Percentiles rank a stretch among this genome's conserved stretches.
These are phyloP conservation scores for Typhlichthys eigenmanni DNA, from an alignment of 2,797 vertebrate genomes.

Conservation along the genomic window DNA sequence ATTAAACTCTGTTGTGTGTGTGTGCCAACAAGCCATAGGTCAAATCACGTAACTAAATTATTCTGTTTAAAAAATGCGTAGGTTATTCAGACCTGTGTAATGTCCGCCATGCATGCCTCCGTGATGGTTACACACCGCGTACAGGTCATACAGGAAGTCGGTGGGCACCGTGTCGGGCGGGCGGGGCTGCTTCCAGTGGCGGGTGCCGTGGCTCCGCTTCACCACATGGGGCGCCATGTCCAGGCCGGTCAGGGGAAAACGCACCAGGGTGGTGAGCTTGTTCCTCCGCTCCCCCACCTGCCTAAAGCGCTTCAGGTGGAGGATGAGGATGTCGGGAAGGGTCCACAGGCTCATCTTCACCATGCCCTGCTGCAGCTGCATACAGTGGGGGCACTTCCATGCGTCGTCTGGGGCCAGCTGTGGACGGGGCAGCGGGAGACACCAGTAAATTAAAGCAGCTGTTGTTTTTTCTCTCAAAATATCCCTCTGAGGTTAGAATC, in stretches of 20 bases:
- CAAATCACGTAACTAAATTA: too few species aligned
- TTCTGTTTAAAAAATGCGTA: too few species aligned
- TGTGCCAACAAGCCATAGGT: too few species aligned
- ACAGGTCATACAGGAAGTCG: slow-evolving; percentile 89
- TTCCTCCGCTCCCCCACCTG: slow-evolving; percentile 86
- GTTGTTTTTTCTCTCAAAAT: too few species aligned
- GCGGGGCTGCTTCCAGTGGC: slow-evolving; percentile 71
- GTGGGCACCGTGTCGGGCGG: slow-evolving; percentile 63
- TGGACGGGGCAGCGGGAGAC: not conserved
- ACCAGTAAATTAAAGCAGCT: too few species aligned
- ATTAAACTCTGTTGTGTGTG: too few species aligned
- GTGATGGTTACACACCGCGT: slow-evolving; percentile 95
- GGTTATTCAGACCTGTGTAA: slow-evolving; percentile 86
- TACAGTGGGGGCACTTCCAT: slow-evolving; percentile 86
- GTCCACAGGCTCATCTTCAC: slow-evolving; percentile 90
- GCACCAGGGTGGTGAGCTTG: slow-evolving; percentile 91
- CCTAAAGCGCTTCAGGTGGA: slow-evolving; percentile 87
- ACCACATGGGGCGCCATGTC: slow-evolving; percentile 93
- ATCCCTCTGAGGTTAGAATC: too few species aligned
- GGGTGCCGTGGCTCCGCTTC: slow-evolving; percentile 67
- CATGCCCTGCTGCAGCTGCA: slow-evolving; percentile 82
- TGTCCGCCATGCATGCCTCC: slow-evolving; percentile 95
- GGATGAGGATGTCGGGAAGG: slow-evolving; percentile 86
- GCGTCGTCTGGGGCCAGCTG: slow-evolving; percentile 87
- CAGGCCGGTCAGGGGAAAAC: slow-evolving; percentile 84